phyloP scores from a whole-genome alignment of 2,797 vertebrate species.

The Hipposideros larvatus region DNA sequence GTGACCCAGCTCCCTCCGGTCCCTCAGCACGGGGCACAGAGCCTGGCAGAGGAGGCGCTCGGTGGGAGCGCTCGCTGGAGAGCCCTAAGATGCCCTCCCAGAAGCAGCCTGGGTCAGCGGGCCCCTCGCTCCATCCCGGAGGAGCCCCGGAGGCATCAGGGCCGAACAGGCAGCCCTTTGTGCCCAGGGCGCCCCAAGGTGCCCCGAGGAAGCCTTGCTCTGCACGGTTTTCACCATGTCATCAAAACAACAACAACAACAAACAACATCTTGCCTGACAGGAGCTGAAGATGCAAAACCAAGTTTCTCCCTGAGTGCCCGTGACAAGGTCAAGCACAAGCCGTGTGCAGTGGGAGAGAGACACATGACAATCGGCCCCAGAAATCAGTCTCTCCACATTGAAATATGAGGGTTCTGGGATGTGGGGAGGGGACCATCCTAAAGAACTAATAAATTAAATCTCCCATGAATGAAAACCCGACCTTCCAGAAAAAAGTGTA shows the following conservation, averaged over 20 bases:
- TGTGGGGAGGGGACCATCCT: too few relatives aligned
- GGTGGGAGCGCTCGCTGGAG: rapidly evolving
- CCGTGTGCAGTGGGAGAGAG: too few relatives aligned
- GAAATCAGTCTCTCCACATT: not conserved
- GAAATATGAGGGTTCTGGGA: rapidly evolving
- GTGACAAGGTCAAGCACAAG: too few relatives aligned
- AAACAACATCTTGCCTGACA: not conserved
- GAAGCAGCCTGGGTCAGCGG: not conserved
- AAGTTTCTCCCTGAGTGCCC: not conserved
- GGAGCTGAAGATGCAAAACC: not conserved
- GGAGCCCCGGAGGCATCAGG: not conserved
- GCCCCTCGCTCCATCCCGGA: rapidly evolving
- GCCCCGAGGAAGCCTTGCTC: not conserved
- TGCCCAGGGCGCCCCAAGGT: not conserved
- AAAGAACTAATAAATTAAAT: not conserved
- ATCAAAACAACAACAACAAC: not conserved
- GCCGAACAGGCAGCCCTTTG: not conserved
- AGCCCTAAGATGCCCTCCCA: not conserved
- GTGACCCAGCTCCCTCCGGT: too few relatives aligned
- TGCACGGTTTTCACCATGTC: rapidly evolving
- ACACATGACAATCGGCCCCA: too few relatives aligned
- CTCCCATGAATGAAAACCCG: not conserved
- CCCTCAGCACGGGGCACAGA: not conserved
- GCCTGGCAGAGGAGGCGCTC: not conserved
- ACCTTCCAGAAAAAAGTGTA: not conserved